Evolutionary conservation across 2,888 invertebrate species (phyloP).

Genomic region (Chrysolina americana): DNA sequence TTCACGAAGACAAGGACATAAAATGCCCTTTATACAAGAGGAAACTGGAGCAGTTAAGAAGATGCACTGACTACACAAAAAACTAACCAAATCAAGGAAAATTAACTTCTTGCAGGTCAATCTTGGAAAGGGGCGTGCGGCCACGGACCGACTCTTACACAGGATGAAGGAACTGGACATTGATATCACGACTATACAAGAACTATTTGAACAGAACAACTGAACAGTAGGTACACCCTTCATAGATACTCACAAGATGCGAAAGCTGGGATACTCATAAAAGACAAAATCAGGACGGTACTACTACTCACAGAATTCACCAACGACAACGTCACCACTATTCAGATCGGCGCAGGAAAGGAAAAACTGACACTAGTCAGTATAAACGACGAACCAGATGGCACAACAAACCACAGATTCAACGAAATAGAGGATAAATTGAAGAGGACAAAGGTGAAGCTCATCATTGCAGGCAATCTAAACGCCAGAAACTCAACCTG

Average conservation of each 20-base stretch:
- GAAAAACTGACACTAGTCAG: neutral
- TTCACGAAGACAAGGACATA: neutral
- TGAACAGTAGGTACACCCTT: neutral
- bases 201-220: neutral
- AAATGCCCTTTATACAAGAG: neutral
- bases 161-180: neutral
- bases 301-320: neutral
- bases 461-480: neutral
- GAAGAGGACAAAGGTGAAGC: neutral
- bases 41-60: too few relatives aligned
- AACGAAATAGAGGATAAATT: neutral
- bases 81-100: neutral
- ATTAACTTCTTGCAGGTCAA: neutral
- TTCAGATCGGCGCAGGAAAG: neutral
- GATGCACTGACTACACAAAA: neutral
- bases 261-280: neutral
- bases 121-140: neutral
- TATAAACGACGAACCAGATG: neutral
- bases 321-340: neutral
- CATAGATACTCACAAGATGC: neutral
- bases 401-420: neutral
- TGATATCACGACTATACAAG: neutral
- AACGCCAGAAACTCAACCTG: too few relatives aligned
- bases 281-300: neutral
- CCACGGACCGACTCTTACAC: neutral